A percentile compares a stretch with the other conserved stretches of the same genome.
Evolutionary conservation across 1,140 invertebrate genomes (phyloP).

Genomic region (Drosophila bifasciata): DNA sequence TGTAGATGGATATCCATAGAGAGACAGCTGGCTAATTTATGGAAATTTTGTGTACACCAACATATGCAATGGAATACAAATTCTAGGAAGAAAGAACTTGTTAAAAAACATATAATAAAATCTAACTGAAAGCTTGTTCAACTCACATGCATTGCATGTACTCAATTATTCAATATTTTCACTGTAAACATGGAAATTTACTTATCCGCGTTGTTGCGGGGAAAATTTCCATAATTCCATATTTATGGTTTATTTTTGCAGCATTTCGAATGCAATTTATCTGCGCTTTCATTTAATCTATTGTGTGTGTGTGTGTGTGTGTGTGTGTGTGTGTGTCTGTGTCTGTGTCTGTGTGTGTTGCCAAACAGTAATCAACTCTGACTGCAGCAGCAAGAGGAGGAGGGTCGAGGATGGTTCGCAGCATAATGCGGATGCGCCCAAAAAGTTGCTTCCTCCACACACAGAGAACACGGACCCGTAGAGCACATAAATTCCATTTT

Average conservation of each 20-base stretch:
- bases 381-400: constrained; percentile 24
- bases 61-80: constrained; percentile 2
- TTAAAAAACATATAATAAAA: too few relatives aligned
- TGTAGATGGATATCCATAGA: neutral
- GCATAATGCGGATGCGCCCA: constrained; percentile 1
- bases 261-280: constrained; percentile 39
- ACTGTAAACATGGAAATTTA: neutral
- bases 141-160: too few relatives aligned
- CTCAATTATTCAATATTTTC: neutral
- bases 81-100: too few relatives aligned
- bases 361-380: constrained; percentile 49
- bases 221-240: constrained; percentile 2
- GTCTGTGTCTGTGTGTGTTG: too few relatives aligned
- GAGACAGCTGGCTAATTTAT: constrained; percentile 18
- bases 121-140: too few relatives aligned
- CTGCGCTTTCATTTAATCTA: constrained; percentile 48
- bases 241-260: constrained; percentile 19
- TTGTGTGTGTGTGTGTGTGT: constrained; percentile 34
- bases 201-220: neutral
- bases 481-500: constrained; percentile 58
- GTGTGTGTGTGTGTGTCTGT: too few relatives aligned
- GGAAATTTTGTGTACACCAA: constrained; percentile 2
- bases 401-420: too few relatives aligned
- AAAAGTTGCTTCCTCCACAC: constrained; percentile 13
- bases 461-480: constrained; percentile 16